Evolutionary conservation across 1,140 invertebrate genomes (phyloP).

Genomic region (Metaphire vulgaris): DNA sequence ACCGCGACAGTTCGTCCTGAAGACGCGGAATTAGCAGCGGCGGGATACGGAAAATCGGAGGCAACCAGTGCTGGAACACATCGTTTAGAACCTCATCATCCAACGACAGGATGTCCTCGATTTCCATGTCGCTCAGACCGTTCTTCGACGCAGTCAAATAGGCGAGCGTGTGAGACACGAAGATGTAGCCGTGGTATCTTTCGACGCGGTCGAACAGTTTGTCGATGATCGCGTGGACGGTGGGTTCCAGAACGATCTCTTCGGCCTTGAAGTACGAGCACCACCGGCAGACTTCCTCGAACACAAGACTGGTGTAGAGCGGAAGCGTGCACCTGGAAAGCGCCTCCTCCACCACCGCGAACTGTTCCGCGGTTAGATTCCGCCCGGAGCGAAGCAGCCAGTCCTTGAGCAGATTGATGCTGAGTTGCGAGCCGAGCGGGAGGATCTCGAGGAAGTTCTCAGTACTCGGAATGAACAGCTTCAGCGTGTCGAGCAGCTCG

Average conservation of each 20-base stretch:
- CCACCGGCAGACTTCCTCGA: conserved; percentile 84
- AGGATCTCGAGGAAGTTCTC: conserved; percentile 34
- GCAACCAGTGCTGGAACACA: conserved; percentile 23
- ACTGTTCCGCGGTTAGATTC: conserved; percentile 35
- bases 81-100: conserved; percentile 27
- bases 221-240: conserved; percentile 35
- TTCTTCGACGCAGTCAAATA: conserved; percentile 29
- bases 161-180: conserved; percentile 23
- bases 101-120: conserved; percentile 26
- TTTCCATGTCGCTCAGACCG: conserved; percentile 25
- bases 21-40: conserved; percentile 14
- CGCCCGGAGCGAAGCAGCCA: conserved; percentile 4
- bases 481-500: conserved; percentile 34
- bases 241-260: neutral
- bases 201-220: conserved; percentile 39
- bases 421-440: conserved; percentile 34
- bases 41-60: conserved; percentile 26
- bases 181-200: conserved; percentile 31
- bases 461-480: conserved; percentile 33
- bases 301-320: conserved; percentile 91
- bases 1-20: conserved; percentile 19
- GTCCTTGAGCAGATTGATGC: conserved; percentile 34
- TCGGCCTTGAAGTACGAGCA: conserved; percentile 71
- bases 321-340: conserved; percentile 64
- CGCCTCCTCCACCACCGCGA: conserved; percentile 37